phyloP scores from a whole-genome alignment of 2,797 vertebrate species.

The Urophycis tenuis region DNA sequence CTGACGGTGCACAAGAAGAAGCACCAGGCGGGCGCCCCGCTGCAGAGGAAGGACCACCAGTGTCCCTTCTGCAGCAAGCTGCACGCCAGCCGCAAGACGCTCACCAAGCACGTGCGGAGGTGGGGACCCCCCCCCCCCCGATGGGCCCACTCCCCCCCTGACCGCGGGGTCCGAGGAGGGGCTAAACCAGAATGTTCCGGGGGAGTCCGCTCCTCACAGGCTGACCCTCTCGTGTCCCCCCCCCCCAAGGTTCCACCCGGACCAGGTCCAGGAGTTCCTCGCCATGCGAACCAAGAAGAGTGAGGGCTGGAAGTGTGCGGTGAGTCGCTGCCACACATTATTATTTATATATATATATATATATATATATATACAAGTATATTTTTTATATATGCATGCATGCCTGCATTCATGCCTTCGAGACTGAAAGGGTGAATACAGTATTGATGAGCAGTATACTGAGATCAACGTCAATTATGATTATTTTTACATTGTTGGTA shows the following conservation, averaged over 20 bases:
- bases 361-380: no score
- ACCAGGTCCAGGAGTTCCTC: conserved; percentile 89
- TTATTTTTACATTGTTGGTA: not conserved
- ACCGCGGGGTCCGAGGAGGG: not conserved
- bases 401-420: not conserved
- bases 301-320: conserved; percentile 96
- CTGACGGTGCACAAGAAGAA: conserved; percentile 95
- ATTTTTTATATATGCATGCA: not conserved
- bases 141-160: no score
- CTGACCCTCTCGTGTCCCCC: not conserved
- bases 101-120: conserved; percentile 91
- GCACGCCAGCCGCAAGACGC: conserved; percentile 94
- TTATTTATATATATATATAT: no score
- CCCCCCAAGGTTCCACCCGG: conserved; percentile 85
- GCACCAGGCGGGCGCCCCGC: conserved; percentile 76
- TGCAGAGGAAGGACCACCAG: conserved; percentile 92
- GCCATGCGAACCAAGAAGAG: conserved; percentile 87
- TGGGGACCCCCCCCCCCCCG: conserved; percentile 46
- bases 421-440: not conserved
- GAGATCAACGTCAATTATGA: not conserved
- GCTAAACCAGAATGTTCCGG: not conserved
- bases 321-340: conserved; percentile 45
- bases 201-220: not conserved
- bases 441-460: not conserved
- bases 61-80: conserved; percentile 93